Evolutionary conservation across 1,140 invertebrate genomes (phyloP).

Genomic region (Sipha flava): DNA sequence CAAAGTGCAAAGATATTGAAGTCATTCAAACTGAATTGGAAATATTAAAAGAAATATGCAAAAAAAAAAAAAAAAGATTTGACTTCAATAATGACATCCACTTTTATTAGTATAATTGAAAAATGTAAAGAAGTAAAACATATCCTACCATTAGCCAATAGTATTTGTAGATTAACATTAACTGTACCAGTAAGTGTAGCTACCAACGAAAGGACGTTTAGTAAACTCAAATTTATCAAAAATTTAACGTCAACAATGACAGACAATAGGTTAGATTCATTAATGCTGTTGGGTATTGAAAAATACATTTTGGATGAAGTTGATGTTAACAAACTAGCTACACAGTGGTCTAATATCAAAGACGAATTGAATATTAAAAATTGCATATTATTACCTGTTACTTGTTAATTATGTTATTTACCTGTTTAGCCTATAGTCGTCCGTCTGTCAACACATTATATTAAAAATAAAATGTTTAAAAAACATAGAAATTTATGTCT

Average conservation of each 20-base stretch:
- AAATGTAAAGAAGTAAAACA: conserved; percentile 5
- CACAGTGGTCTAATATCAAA: too few relatives aligned
- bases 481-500: too few relatives aligned
- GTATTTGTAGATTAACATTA: not conserved
- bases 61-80: too few relatives aligned
- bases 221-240: not conserved
- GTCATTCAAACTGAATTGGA: not conserved
- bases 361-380: too few relatives aligned
- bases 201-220: not conserved
- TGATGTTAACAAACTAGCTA: too few relatives aligned
- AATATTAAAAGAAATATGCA: conserved; percentile 2
- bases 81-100: not conserved
- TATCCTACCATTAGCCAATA: not conserved
- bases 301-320: not conserved
- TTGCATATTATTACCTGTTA: too few relatives aligned
- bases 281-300: not conserved
- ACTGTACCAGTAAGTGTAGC: not conserved
- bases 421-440: too few relatives aligned
- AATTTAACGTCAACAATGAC: too few relatives aligned
- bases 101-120: not conserved
- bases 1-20: not conserved
- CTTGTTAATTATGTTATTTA: too few relatives aligned
- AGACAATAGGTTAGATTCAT: not conserved
- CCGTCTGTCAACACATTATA: too few relatives aligned
- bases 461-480: too few relatives aligned